These are phyloP conservation scores for Ecdyonurus torrentis DNA, from an alignment of 2,888 invertebrate genomes.

Conservation along the genomic window DNA sequence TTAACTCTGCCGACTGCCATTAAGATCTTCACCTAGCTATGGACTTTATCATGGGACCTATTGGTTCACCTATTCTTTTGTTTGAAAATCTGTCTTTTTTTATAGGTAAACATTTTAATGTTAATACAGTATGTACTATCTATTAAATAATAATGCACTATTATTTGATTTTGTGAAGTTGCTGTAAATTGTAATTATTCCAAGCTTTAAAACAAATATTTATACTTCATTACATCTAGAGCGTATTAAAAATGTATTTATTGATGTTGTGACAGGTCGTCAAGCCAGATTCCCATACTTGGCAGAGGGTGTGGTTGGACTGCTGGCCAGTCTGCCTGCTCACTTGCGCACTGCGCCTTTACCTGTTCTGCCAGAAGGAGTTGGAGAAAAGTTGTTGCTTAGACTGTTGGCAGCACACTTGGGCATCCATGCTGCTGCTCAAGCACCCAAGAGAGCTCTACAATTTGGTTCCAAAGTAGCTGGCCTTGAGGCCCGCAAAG, in stretches of 20 bases:
- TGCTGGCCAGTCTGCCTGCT: neutral
- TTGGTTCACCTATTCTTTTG: too few species aligned
- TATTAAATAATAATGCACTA: neutral
- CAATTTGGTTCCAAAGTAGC: constrained; percentile 95
- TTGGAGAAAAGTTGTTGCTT: constrained; percentile 87
- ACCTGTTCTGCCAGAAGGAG: constrained; percentile 41
- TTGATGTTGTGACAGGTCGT: constrained; percentile 40
- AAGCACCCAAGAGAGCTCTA: constrained; percentile 78
- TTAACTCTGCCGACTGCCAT: too few species aligned
- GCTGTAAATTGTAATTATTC: neutral
- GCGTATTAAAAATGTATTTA: too few species aligned
- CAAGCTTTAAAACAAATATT: neutral
- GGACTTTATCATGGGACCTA: too few species aligned
- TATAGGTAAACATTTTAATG: too few species aligned
- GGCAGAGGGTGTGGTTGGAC: constrained; percentile 34
- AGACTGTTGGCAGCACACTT: constrained; percentile 51
- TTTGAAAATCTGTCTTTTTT: too few species aligned
- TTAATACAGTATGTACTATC: too few species aligned
- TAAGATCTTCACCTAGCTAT: too few species aligned
- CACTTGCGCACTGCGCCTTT: neutral
- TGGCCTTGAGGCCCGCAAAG: constrained; percentile 49
- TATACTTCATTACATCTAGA: too few species aligned
- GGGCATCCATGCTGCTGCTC: constrained; percentile 43
- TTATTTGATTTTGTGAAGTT: neutral
- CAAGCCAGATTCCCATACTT: constrained; percentile 58